phyloP scores from a whole-genome alignment of 1,140 invertebrate genomes.

The Oreohelix idahoensis region DNA sequence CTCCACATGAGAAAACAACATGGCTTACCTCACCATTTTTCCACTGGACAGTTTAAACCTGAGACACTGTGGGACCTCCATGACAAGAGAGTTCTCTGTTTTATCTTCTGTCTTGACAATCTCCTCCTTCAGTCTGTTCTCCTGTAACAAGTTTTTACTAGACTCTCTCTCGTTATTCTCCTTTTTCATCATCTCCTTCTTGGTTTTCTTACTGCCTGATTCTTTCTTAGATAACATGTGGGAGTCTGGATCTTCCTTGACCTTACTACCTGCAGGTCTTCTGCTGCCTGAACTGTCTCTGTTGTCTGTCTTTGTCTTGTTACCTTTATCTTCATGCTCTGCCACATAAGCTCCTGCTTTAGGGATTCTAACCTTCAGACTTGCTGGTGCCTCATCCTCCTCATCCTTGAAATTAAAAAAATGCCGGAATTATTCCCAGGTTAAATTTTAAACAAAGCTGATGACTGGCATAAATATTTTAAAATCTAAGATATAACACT shows the following conservation, averaged over 20 bases:
- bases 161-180: slow-evolving; percentile 26
- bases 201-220: slow-evolving; percentile 11
- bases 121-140: slow-evolving; percentile 36
- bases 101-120: slow-evolving; percentile 25
- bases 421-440: not conserved
- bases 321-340: slow-evolving; percentile 3
- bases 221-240: not conserved
- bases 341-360: slow-evolving; percentile 62
- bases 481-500: no score
- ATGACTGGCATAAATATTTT: no score
- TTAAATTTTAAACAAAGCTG: no score
- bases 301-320: not conserved
- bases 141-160: slow-evolving; percentile 32
- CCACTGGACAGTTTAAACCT: slow-evolving; percentile 70
- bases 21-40: slow-evolving; percentile 67
- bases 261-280: not conserved
- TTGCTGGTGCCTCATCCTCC: slow-evolving; percentile 43
- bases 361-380: slow-evolving; percentile 63
- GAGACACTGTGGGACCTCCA: slow-evolving; percentile 49
- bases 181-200: slow-evolving; percentile 19
- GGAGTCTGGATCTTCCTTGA: not conserved
- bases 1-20: no score
- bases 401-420: slow-evolving; percentile 48
- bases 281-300: not conserved
- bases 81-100: slow-evolving; percentile 21